Conservation (phyloP, 64 coral and sea anemone species). For the Dendronephthya gigantea region DNA sequence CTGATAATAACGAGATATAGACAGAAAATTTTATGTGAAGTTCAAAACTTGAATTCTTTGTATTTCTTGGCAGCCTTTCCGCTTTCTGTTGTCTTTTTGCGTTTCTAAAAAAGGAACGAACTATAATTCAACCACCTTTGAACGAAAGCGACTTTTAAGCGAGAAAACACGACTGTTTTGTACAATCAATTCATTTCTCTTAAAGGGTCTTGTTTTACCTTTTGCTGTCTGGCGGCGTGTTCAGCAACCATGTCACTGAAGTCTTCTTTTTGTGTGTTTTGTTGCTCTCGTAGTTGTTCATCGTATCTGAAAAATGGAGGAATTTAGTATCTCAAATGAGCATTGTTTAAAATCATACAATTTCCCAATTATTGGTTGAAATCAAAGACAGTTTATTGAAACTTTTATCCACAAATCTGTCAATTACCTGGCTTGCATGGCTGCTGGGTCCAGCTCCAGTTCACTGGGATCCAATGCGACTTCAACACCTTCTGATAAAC, state of each 20-base stretch:
- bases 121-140: background rate
- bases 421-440: slow-evolving; percentile 96
- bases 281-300: slow-evolving; percentile 78
- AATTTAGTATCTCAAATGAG: background rate
- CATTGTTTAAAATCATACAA: no score
- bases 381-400: no score
- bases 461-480: slow-evolving; percentile 97
- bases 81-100: slow-evolving; percentile 94
- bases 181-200: no score
- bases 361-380: no score
- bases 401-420: no score
- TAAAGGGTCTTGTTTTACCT: no score
- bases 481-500: slow-evolving; percentile 71
- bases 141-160: no score
- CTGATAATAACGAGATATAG: background rate
- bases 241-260: slow-evolving; percentile 99
- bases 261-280: slow-evolving; percentile 87
- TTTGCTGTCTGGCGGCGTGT: slow-evolving; percentile 86
- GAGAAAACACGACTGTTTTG: no score
- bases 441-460: slow-evolving; percentile 79
- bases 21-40: background rate
- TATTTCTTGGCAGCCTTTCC: slow-evolving; percentile 99
- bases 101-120: slow-evolving; percentile 45
- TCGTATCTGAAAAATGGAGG: slow-evolving; percentile 60
- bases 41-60: slow-evolving; percentile 96